Conservation (phyloP, 2,888 invertebrate species). For the Tipula vernalis region DNA sequence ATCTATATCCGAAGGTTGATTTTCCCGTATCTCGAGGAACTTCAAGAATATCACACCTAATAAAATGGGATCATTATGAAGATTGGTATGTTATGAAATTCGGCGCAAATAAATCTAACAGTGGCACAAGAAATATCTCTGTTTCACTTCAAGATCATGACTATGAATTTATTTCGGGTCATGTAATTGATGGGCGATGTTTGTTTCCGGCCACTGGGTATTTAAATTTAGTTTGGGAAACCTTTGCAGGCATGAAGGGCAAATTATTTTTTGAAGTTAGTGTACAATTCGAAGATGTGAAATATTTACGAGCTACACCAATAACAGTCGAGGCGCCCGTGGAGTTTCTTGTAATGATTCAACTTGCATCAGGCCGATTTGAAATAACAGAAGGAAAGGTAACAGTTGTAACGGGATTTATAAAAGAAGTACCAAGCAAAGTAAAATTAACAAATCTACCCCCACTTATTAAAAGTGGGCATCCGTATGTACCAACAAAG, state of each 20-base stretch:
- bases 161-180: constrained; percentile 61
- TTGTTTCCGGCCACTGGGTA: constrained; percentile 71
- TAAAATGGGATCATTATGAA: constrained; percentile 77
- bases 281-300: constrained; percentile 64
- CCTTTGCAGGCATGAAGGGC: constrained; percentile 53
- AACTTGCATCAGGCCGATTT: constrained; percentile 46
- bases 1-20: constrained; percentile 18
- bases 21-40: constrained; percentile 83
- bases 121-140: constrained; percentile 49
- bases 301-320: constrained; percentile 71
- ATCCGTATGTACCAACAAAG: constrained; percentile 38
- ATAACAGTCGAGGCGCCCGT: constrained; percentile 50
- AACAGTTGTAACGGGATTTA: constrained; percentile 56
- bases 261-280: not conserved
- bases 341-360: constrained; percentile 40
- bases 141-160: constrained; percentile 50
- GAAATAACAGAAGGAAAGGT: constrained; percentile 55
- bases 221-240: constrained; percentile 65
- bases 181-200: constrained; percentile 63
- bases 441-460: constrained; percentile 21
- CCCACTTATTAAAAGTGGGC: constrained; percentile 20
- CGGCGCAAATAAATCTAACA: constrained; percentile 50
- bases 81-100: constrained; percentile 63
- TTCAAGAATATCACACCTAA: constrained; percentile 65
- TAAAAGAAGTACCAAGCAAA: constrained; percentile 40